phyloP scores from a whole-genome alignment of 1,140 invertebrate species.

The Sitobion miscanthi region DNA sequence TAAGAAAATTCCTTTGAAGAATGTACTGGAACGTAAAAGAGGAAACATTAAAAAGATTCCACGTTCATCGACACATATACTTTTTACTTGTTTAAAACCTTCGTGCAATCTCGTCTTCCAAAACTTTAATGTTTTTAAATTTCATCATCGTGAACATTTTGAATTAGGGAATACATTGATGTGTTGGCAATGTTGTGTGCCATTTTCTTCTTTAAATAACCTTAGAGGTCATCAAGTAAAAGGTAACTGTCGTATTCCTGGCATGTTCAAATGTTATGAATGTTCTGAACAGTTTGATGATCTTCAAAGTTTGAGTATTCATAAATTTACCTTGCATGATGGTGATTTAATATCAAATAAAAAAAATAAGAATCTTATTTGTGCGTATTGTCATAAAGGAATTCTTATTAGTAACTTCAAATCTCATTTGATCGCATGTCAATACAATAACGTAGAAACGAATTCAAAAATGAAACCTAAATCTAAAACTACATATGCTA shows the following conservation, averaged over 20 bases:
- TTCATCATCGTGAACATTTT: slow-evolving; percentile 39
- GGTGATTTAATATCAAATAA: not conserved
- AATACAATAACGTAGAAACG: not conserved
- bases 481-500: not conserved
- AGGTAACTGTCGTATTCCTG: slow-evolving; percentile 31
- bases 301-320: slow-evolving; percentile 38
- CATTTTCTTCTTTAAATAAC: not conserved
- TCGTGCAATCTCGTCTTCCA: slow-evolving; percentile 36
- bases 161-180: slow-evolving; percentile 16
- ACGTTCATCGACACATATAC: not conserved
- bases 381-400: not conserved
- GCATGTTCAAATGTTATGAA: slow-evolving; percentile 47
- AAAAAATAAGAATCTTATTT: slow-evolving; percentile 16
- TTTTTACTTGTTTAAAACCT: slow-evolving; percentile 47
- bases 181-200: slow-evolving; percentile 47
- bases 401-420: not conserved
- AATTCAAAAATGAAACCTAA: not conserved
- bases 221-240: slow-evolving; percentile 33
- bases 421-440: slow-evolving; percentile 32
- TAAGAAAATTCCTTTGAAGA: not conserved
- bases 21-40: not conserved
- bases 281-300: slow-evolving; percentile 16
- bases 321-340: slow-evolving; percentile 35
- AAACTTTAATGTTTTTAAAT: slow-evolving; percentile 42
- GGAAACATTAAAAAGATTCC: not conserved